Evolutionary conservation across 2,113 vertebrate species (phyloP).

Genomic region (Merops nubicus): DNA sequence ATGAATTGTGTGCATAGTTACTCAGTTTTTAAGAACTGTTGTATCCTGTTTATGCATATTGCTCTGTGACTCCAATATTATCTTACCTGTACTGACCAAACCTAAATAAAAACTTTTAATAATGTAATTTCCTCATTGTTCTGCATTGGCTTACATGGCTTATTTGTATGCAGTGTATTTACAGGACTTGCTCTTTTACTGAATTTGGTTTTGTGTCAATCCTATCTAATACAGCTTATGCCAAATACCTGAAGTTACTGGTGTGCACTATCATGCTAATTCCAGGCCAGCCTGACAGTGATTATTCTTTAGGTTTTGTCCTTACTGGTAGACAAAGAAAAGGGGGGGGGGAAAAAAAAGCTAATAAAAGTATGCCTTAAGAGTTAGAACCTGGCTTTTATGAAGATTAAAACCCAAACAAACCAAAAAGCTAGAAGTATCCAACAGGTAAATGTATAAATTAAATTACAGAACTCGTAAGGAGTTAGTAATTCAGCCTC

Average conservation of each 20-base stretch:
- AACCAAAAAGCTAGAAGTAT: not conserved
- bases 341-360: rapidly evolving
- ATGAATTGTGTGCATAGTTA: conserved; percentile 92
- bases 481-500: not conserved
- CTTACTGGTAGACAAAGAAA: not conserved
- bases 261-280: not conserved
- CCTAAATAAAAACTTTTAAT: conserved; percentile 99
- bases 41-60: conserved; percentile 93
- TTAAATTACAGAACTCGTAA: not conserved
- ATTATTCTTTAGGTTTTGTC: not conserved
- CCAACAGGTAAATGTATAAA: not conserved
- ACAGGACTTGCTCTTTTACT: not conserved
- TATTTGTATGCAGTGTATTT: not conserved
- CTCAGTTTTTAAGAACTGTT: conserved; percentile 88
- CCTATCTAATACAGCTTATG: not conserved
- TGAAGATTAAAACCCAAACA: not conserved
- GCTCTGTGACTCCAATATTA: conserved; percentile 95
- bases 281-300: not conserved
- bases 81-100: conserved; percentile 99
- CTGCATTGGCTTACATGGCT: not conserved
- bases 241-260: not conserved
- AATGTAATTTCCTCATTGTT: conserved; percentile 75
- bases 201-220: not conserved
- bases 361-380: not conserved
- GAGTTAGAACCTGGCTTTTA: not conserved